Base-by-base conservation (phyloP, 2,888 invertebrate species). In the Neocrepidodera transversa region DNA sequence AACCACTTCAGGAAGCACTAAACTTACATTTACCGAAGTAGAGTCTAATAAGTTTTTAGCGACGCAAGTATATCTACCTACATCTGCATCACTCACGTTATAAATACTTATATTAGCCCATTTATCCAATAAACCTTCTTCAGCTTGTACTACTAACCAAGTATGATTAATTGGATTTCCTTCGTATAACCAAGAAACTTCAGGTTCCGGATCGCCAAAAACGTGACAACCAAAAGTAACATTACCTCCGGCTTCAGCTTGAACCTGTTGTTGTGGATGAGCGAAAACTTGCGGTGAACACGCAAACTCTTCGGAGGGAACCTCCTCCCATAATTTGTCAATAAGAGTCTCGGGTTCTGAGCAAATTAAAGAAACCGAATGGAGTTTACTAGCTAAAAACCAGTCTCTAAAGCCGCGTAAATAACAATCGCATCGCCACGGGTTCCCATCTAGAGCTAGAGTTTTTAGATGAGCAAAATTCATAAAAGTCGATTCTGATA, bases 361-460 rank as follows among this genome's bases (percentile, higher is more conserved):
- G 73, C 92, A 92, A 48, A 85, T 82, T 67, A 93, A 83, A 36
- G 91, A 86, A 64, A 88, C 86, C 8, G 91, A 89, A 58, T 77
- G 74, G 51, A 95, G 82, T 70, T 91, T 92, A 71, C 88, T 89
- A 50, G 87, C 84, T 51, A 93, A 83, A 75, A 93, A 88, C 93
- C 94, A 94, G 68, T 87, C 87, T 59, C 93, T 87, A 71, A 95
- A 92, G 59, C 89, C 89, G 50, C 93, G 85, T 58, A 95, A 79
- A 65, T 90, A 86, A 78, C 95, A 95, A 77, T 95, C 93, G 78
- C 95, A 95, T 73, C 86, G 85, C 95, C 95, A 95, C 3, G 91
- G 93, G 78, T 95, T 95, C 23, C 90, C 90, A 65, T 92, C 91
- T 51, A 95, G 79, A 8, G 88, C 86, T 26, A 95, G 82, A 1